phyloP scores from a whole-genome alignment of 2,113 vertebrate genomes.

The Taurulus bubalis region DNA sequence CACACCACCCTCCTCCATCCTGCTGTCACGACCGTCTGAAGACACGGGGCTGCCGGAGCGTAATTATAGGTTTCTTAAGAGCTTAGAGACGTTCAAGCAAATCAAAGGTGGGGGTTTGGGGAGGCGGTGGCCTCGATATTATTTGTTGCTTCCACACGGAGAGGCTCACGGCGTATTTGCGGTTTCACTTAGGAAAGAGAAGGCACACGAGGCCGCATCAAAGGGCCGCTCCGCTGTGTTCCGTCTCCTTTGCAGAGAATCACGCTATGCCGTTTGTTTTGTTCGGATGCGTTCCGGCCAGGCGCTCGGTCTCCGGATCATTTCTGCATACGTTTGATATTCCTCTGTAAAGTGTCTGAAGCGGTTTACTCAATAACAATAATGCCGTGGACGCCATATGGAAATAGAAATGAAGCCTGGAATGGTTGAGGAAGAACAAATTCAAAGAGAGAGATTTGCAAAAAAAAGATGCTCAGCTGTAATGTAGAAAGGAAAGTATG shows the following conservation, averaged over 20 bases:
- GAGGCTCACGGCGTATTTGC: constrained; percentile 1
- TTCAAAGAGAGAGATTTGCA: not conserved
- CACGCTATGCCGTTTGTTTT: not conserved
- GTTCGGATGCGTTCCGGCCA: not conserved
- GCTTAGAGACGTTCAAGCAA: constrained; percentile 47
- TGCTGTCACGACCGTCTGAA: constrained; percentile 29
- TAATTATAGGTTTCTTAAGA: constrained; percentile 55
- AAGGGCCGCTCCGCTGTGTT: not conserved
- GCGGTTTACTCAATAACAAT: not conserved
- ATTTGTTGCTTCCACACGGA: constrained; percentile 44
- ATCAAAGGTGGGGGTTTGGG: constrained; percentile 56
- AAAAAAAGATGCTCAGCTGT: not conserved
- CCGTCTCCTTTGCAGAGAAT: not conserved
- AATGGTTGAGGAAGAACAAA: not conserved
- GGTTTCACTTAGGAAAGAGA: not conserved
- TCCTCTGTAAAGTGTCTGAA: not conserved
- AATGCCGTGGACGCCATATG: not conserved
- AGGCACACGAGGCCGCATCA: constrained; percentile 5
- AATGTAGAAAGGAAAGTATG: not conserved
- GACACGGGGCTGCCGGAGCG: constrained; percentile 7
- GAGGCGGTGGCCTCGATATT: constrained; percentile 20
- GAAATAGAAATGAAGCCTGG: not conserved
- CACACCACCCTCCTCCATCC: not conserved
- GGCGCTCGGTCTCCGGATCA: not conserved
- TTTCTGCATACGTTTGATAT: not conserved